phyloP scores from a whole-genome alignment of 2,888 invertebrate species.

The Schrankia costaestrigalis region DNA sequence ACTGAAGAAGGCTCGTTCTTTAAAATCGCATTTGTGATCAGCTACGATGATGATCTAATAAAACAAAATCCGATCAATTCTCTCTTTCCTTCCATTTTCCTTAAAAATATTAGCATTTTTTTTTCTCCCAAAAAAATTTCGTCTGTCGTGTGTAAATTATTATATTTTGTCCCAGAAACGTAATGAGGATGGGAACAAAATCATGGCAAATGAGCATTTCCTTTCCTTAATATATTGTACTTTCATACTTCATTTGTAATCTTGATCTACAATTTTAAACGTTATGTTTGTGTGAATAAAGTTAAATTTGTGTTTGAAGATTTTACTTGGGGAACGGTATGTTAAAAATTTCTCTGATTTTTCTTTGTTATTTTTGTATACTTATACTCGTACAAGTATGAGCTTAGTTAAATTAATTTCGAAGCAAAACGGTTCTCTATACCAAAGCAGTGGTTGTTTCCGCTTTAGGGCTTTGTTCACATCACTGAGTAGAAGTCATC shows the following conservation, averaged over 20 bases:
- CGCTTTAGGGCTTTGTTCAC: too few relatives aligned
- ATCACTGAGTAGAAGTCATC: too few relatives aligned
- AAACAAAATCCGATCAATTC: slow-evolving; percentile 6
- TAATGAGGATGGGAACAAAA: slow-evolving; percentile 50
- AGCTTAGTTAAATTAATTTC: too few relatives aligned
- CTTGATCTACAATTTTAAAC: too few relatives aligned
- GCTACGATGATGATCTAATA: too few relatives aligned
- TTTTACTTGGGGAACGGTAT: slow-evolving; percentile 15
- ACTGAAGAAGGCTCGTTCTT: too few relatives aligned
- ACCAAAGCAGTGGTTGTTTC: too few relatives aligned
- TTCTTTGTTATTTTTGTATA: slow-evolving; percentile 43
- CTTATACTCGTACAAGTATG: slow-evolving; percentile 21
- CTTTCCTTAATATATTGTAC: slow-evolving; percentile 21
- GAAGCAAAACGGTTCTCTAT: too few relatives aligned
- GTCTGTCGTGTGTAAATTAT: slow-evolving; percentile 39
- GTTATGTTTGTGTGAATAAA: not conserved
- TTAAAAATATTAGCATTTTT: slow-evolving; percentile 15
- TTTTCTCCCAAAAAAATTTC: slow-evolving; percentile 16
- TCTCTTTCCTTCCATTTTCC: slow-evolving; percentile 4
- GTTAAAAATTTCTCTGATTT: slow-evolving; percentile 40
- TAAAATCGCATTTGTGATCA: too few relatives aligned
- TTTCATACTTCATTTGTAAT: too few relatives aligned
- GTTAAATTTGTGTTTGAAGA: not conserved
- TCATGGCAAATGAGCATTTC: slow-evolving; percentile 47
- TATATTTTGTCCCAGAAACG: slow-evolving; percentile 42